Evolutionary conservation across 1,140 invertebrate genomes (phyloP).

Genomic region (Oreohelix idahoensis): DNA sequence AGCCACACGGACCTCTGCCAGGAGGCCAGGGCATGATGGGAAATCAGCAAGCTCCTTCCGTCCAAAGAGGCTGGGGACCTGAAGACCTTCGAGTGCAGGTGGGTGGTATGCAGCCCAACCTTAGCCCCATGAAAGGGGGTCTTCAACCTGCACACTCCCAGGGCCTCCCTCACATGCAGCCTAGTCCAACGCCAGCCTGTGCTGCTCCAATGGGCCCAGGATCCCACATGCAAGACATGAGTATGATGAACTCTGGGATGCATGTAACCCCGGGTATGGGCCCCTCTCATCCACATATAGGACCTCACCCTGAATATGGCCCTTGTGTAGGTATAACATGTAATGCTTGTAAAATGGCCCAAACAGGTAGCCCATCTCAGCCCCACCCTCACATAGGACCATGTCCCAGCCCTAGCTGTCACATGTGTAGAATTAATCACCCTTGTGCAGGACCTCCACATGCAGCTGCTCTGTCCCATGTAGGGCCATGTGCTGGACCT

Average conservation of each 20-base stretch:
- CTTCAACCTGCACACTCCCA: constrained; percentile 16
- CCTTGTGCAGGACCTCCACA: background rate
- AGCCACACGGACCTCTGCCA: constrained; percentile 37
- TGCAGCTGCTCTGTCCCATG: constrained; percentile 15
- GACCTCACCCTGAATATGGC: constrained; percentile 38
- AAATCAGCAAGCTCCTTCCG: constrained; percentile 12
- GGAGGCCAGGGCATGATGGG: constrained; percentile 47
- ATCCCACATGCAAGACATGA: constrained; percentile 33
- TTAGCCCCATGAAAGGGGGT: constrained; percentile 27
- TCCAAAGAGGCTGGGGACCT: constrained; percentile 22
- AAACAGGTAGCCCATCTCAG: background rate
- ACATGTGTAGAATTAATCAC: constrained; percentile 23
- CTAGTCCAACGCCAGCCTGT: constrained; percentile 31
- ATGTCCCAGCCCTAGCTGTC: constrained; percentile 11
- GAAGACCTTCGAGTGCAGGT: constrained; percentile 33
- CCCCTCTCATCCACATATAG: constrained; percentile 4
- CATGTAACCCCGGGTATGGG: constrained; percentile 25
- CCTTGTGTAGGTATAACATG: constrained; percentile 34
- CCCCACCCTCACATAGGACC: constrained; percentile 31
- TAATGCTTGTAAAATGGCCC: constrained; percentile 32
- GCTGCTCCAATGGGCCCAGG: constrained; percentile 34
- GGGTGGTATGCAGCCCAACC: constrained; percentile 2
- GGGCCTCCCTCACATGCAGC: constrained; percentile 40
- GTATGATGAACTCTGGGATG: background rate
- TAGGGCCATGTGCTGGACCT: constrained; percentile 54